These are phyloP conservation scores for Engraulis encrasicolus DNA, from an alignment of 2,113 vertebrate species.

Conservation along the genomic window DNA sequence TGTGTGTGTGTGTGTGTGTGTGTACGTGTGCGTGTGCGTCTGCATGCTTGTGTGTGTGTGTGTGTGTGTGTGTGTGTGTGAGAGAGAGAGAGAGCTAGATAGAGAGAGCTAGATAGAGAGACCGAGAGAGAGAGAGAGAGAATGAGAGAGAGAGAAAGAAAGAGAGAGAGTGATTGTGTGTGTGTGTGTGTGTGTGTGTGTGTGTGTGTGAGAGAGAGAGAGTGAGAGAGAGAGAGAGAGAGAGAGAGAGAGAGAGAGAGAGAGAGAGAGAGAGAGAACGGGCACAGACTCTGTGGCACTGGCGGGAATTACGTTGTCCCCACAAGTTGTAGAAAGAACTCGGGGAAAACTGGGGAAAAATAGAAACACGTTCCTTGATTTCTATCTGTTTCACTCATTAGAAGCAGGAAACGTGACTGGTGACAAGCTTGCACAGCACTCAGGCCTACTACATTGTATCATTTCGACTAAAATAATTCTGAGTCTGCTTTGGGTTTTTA, in stretches of 20 bases:
- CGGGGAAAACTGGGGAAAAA: too few relatives aligned
- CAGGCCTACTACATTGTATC: neutral
- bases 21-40: too few relatives aligned
- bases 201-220: too few relatives aligned
- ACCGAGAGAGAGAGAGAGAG: too few relatives aligned
- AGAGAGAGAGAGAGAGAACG: constrained; percentile 70
- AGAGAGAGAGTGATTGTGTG: too few relatives aligned
- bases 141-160: too few relatives aligned
- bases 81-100: too few relatives aligned
- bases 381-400: constrained; percentile 16
- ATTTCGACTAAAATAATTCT: neutral
- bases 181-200: too few relatives aligned
- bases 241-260: constrained; percentile 70
- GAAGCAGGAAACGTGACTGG: constrained; percentile 24
- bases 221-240: constrained; percentile 68
- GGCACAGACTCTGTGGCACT: constrained; percentile 87
- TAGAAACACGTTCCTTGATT: neutral
- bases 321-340: constrained; percentile 38
- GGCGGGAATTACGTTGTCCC: constrained; percentile 74
- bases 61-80: too few relatives aligned
- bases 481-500: neutral
- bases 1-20: too few relatives aligned
- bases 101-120: too few relatives aligned
- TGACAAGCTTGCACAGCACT: neutral
- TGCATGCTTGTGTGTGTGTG: too few relatives aligned